phyloP scores from a whole-genome alignment of 1,140 invertebrate genomes.

The Magallana gigas region DNA sequence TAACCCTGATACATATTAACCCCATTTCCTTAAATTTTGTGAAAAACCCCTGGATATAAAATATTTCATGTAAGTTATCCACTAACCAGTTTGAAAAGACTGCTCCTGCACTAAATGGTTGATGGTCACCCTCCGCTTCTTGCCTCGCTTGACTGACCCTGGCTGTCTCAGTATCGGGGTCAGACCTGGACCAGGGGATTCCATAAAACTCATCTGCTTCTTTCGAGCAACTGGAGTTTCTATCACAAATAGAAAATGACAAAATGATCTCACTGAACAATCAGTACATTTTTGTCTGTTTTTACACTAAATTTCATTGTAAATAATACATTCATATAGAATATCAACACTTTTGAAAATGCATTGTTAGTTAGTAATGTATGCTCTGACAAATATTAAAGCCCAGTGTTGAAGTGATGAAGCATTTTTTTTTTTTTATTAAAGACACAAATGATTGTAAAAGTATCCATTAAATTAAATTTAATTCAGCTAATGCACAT shows the following conservation, averaged over 20 bases:
- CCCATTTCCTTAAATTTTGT: too few species aligned
- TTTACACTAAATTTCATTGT: neutral
- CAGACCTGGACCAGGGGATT: neutral
- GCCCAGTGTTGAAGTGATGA: too few species aligned
- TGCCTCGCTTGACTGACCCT: constrained; percentile 33
- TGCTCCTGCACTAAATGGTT: constrained; percentile 53
- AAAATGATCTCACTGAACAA: neutral
- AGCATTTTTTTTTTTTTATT: too few species aligned
- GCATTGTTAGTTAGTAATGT: too few species aligned
- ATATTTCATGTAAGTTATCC: neutral
- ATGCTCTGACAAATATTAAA: too few species aligned
- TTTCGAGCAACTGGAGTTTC: neutral
- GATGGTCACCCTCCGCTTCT: constrained; percentile 55
- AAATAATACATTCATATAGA: too few species aligned
- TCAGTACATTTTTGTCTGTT: neutral
- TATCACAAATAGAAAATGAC: neutral
- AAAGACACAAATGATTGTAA: neutral
- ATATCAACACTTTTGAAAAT: too few species aligned
- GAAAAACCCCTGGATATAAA: too few species aligned
- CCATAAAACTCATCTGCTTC: constrained; percentile 6
- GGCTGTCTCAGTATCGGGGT: constrained; percentile 48
- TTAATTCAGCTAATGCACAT: neutral
- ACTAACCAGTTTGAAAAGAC: constrained; percentile 39
- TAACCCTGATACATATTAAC: too few species aligned
- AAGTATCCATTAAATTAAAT: neutral